These are phyloP conservation scores for Stenodema calcarata DNA, from an alignment of 2,888 invertebrate genomes.

Conservation along the genomic window DNA sequence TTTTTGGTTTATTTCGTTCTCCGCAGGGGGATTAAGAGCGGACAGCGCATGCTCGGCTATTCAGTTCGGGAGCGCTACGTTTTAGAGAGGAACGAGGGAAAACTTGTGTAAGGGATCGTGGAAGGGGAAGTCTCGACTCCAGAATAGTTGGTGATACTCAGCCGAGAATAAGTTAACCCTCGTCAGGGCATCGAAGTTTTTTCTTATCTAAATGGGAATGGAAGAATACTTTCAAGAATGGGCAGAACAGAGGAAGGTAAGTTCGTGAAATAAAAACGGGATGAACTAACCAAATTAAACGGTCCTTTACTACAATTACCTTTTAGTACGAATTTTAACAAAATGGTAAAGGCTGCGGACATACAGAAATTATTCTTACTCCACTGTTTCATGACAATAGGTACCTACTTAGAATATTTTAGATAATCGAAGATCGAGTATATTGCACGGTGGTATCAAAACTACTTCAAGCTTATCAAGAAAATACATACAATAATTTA, in stretches of 20 bases:
- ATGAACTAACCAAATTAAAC: no score
- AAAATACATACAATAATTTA: no score
- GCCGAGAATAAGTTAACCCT: slow-evolving; percentile 32
- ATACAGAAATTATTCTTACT: no score
- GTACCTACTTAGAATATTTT: no score
- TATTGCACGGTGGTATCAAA: no score
- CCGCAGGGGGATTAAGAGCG: background rate
- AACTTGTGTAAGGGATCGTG: background rate
- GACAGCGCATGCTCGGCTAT: background rate
- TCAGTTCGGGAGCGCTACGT: background rate
- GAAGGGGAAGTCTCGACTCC: slow-evolving; percentile 33
- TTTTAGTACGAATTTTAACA: no score
- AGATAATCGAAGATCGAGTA: no score
- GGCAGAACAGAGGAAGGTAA: slow-evolving; percentile 57
- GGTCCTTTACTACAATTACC: no score
- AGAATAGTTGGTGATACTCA: slow-evolving; percentile 40
- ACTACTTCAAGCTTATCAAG: no score
- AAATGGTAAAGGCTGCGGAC: no score
- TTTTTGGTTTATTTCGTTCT: background rate
- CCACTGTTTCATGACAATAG: no score
- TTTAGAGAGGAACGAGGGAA: background rate
- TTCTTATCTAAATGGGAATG: slow-evolving; percentile 53
- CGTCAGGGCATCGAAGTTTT: background rate
- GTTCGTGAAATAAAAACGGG: background rate
- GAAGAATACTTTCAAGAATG: slow-evolving; percentile 61